Percentiles rank a stretch among this genome's conserved stretches.
phyloP scores from a whole-genome alignment of 2,888 invertebrate species.

The Caenorhabditis japonica region DNA sequence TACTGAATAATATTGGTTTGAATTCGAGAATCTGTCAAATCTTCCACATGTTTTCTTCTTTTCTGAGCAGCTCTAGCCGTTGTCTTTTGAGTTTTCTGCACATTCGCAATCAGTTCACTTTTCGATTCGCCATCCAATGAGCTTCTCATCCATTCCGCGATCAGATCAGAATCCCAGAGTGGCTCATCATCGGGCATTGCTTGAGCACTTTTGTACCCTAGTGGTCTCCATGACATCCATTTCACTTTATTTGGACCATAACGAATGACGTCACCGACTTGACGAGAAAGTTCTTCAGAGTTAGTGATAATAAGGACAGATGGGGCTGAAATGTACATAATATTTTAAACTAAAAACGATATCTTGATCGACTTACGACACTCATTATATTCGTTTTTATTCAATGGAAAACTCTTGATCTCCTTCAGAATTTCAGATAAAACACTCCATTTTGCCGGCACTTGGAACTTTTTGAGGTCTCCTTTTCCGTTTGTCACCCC shows the following conservation, averaged over 20 bases:
- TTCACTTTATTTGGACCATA: conserved; percentile 59
- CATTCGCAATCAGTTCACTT: conserved; percentile 49
- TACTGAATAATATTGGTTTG: conserved; percentile 73
- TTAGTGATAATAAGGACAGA: conserved; percentile 68
- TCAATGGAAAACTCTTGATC: conserved; percentile 52
- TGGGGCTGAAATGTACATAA: conserved; percentile 50
- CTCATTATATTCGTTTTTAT: conserved; percentile 42
- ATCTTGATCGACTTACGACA: conserved; percentile 14
- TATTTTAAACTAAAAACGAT: not conserved
- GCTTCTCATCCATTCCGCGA: conserved; percentile 44
- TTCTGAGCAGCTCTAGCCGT: conserved; percentile 63
- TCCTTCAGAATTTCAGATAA: conserved; percentile 67
- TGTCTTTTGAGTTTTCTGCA: conserved; percentile 71
- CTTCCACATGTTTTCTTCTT: conserved; percentile 61
- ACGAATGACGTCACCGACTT: conserved; percentile 67
- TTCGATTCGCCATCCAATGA: conserved; percentile 39
- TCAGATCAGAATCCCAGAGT: conserved; percentile 57
- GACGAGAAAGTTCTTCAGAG: conserved; percentile 66
- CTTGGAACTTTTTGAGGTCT: conserved; percentile 44
- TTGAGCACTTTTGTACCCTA: conserved; percentile 23
- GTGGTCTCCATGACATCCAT: conserved; percentile 55
- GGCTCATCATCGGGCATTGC: conserved; percentile 50
- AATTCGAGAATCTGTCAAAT: conserved; percentile 55
- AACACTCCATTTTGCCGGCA: conserved; percentile 73
- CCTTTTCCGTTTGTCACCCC: conserved; percentile 54